Base-by-base conservation (phyloP, 2,888 invertebrate species). In the Taphrorychus bicolor region DNA sequence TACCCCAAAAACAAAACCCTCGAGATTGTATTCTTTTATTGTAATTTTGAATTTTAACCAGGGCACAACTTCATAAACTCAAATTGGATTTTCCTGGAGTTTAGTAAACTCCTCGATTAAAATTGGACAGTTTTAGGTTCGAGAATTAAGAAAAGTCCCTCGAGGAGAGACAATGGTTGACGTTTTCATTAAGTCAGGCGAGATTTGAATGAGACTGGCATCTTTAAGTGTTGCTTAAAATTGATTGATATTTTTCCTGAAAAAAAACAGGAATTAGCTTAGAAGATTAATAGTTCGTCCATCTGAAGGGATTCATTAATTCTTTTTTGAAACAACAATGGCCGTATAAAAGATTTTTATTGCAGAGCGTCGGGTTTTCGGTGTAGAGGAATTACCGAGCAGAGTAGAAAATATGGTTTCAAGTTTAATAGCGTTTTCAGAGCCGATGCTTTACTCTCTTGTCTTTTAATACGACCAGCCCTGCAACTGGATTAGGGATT, bases 161-260 rank as follows among this genome's bases (percentile, higher is more conserved):
- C 16, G 16, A 24, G 24, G 14, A 45, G 59, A 56, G 59, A 59
- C 59, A 59, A 59, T 54, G 53, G 18, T 23, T 52, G 64, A 64
- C 64, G 52, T 59, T 64, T 62, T 64, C 64, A 64, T 64, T 64
- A 64, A 58, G 59, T 18, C 18, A n/a, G 42, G 16, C 7, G 14
- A 49, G n/a, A 57, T 63, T 63, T 63, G 32, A 32, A 32, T 32
- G 32, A 32, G 32, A 32, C 9, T 2, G 32, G 32, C 7, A 32
- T 32, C 32, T 32, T 32, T 32, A 32, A 32, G 11, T 32, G 9
- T 32, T 2, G 32, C 11, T 53, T 49, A 40, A 63, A 59, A 65
- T 65, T 65, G 53, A 65, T 59, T 59, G 65, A 65, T 59, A 48
- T 59, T 42, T 53, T 59, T 52, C 63, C 3, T 7, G 32, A 41